Percentiles rank a stretch among this genome's conserved stretches.
These are phyloP conservation scores for Semaprochilodus insignis DNA, from an alignment of 2,797 vertebrate genomes.

Conservation along the genomic window DNA sequence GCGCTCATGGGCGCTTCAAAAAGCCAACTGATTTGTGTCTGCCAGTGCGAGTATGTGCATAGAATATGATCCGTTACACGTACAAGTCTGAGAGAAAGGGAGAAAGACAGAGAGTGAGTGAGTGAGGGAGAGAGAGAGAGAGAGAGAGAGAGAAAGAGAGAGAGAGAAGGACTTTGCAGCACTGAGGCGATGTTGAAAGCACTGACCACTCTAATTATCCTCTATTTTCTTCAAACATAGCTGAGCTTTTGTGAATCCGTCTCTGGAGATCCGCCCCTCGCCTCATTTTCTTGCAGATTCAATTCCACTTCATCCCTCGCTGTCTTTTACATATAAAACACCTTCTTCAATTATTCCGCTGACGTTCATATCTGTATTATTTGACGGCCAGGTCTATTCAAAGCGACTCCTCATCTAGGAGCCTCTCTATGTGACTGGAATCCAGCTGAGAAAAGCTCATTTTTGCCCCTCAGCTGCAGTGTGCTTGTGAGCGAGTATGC, in stretches of 20 bases:
- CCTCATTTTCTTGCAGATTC: constrained; percentile 78
- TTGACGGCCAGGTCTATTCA: constrained; percentile 72
- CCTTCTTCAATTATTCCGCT: constrained; percentile 80
- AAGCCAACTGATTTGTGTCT: constrained; percentile 72
- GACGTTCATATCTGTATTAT: constrained; percentile 79
- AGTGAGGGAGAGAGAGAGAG: constrained; percentile 2
- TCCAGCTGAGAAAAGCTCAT: constrained; percentile 69
- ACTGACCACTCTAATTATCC: constrained; percentile 79
- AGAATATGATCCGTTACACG: constrained; percentile 68
- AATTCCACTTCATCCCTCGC: constrained; percentile 75
- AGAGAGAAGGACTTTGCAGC: constrained; percentile 50
- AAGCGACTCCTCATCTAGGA: constrained; percentile 72
- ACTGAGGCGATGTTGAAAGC: constrained; percentile 64
- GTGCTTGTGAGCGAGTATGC: constrained; percentile 30
- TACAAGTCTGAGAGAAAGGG: constrained; percentile 7
- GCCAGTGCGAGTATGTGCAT: constrained; percentile 69
- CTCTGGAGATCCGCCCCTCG: constrained; percentile 67
- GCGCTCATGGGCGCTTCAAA: constrained; percentile 69
- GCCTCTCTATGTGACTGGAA: constrained; percentile 74
- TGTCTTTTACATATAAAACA: constrained; percentile 84
- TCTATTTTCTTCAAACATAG: constrained; percentile 79
- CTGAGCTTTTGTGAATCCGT: constrained; percentile 71
- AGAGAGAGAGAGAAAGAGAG: constrained; percentile 58
- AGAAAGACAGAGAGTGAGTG: constrained; percentile 57
- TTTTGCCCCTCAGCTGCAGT: constrained; percentile 34